Conservation (phyloP, 2,113 vertebrate species). For the Todiramphus chloris region DNA sequence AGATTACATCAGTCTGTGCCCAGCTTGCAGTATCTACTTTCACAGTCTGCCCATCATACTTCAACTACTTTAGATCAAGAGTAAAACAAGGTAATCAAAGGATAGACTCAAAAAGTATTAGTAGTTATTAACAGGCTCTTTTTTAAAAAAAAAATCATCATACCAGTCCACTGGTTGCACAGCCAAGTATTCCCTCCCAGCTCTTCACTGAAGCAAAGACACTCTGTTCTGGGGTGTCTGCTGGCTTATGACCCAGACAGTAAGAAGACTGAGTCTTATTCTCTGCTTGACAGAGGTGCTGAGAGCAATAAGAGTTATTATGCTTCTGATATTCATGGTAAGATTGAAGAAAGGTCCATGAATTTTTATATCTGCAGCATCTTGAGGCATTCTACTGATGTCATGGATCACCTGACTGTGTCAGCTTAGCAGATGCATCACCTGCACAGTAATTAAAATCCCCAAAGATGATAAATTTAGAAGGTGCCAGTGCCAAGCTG, state of each 20-base stretch:
- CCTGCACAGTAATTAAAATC: conserved; percentile 16
- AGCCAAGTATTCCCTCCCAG: neutral
- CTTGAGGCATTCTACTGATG: neutral
- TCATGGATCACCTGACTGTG: neutral
- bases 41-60: neutral
- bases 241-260: neutral
- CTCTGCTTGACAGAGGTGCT: neutral
- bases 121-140: no score
- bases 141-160: no score
- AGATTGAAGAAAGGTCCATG: neutral
- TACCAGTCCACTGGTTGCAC: neutral
- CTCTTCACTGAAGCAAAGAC: neutral
- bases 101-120: neutral
- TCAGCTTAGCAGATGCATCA: neutral
- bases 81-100: neutral
- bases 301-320: neutral
- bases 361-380: neutral
- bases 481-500: neutral
- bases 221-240: neutral
- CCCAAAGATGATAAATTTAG: neutral
- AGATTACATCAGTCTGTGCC: neutral
- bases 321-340: neutral
- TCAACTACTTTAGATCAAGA: neutral
- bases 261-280: neutral
- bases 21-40: neutral